Evolutionary conservation across 2,113 vertebrate genomes (phyloP).

Genomic region (Ceuthmochares aereus): DNA sequence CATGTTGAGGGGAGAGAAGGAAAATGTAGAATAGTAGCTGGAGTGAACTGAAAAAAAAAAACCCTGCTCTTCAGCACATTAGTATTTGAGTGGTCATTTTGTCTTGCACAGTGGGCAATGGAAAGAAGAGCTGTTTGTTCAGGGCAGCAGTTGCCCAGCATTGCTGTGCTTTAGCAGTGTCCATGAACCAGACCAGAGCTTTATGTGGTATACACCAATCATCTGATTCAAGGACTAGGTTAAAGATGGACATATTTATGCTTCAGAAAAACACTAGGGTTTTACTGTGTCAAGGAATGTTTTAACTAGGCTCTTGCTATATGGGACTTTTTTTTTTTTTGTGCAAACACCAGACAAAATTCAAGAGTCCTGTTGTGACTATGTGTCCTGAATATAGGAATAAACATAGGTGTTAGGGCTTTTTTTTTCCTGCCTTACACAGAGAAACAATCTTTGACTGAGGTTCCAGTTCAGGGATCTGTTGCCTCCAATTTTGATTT

Average conservation of each 20-base stretch:
- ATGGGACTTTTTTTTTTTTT: not conserved
- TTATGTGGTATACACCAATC: not conserved
- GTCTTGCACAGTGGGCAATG: not conserved
- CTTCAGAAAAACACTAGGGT: not conserved
- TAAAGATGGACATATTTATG: not conserved
- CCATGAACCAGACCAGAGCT: not conserved
- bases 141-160: not conserved
- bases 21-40: not conserved
- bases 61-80: rapidly evolving
- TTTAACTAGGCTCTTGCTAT: not conserved
- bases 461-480: not conserved
- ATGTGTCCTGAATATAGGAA: not conserved
- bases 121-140: not conserved
- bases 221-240: not conserved
- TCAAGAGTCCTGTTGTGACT: not conserved
- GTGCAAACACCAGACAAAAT: not conserved
- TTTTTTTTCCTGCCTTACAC: not conserved
- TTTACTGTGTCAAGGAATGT: not conserved
- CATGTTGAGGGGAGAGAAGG: not conserved
- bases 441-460: not conserved
- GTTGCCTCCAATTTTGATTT: not conserved
- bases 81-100: not conserved
- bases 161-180: not conserved
- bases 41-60: not conserved
- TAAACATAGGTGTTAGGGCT: not conserved